Conservation (phyloP, 2,888 invertebrate genomes). For the Conops quadrifasciatus region DNA sequence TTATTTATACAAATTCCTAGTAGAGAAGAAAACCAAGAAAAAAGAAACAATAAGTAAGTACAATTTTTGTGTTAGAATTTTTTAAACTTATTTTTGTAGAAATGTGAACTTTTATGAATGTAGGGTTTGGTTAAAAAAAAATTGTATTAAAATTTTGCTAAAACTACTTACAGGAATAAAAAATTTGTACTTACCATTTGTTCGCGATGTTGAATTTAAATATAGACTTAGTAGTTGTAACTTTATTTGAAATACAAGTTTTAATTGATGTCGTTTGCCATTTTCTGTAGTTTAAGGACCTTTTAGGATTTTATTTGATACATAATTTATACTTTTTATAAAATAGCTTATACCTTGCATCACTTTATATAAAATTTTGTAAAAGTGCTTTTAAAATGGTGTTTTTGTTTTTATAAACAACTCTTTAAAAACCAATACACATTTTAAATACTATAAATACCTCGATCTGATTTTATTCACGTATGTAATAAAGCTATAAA, state of each 20-base stretch:
- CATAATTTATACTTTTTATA: background rate
- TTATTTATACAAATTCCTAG: background rate
- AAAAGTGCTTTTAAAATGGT: background rate
- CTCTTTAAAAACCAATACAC: constrained; percentile 11
- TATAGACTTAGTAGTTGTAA: no score
- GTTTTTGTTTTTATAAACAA: background rate
- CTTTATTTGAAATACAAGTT: background rate
- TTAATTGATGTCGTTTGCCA: constrained; percentile 4
- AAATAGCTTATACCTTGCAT: background rate
- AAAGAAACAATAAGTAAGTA: background rate
- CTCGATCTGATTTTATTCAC: constrained; percentile 32
- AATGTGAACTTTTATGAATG: no score
- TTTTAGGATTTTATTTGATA: constrained; percentile 2
- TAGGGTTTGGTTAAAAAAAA: no score
- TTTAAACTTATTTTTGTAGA: background rate
- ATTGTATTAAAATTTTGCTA: no score
- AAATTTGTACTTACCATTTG: background rate
- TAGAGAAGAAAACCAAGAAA: background rate
- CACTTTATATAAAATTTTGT: background rate
- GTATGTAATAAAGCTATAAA: constrained; percentile 24
- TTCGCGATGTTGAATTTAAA: no score
- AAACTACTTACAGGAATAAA: background rate
- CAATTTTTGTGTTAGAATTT: background rate
- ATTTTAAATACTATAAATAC: constrained; percentile 26
- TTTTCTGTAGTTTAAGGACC: background rate